These are phyloP conservation scores for Oreonectes daqikongensis DNA, from an alignment of 2,797 vertebrate species.

Conservation along the genomic window DNA sequence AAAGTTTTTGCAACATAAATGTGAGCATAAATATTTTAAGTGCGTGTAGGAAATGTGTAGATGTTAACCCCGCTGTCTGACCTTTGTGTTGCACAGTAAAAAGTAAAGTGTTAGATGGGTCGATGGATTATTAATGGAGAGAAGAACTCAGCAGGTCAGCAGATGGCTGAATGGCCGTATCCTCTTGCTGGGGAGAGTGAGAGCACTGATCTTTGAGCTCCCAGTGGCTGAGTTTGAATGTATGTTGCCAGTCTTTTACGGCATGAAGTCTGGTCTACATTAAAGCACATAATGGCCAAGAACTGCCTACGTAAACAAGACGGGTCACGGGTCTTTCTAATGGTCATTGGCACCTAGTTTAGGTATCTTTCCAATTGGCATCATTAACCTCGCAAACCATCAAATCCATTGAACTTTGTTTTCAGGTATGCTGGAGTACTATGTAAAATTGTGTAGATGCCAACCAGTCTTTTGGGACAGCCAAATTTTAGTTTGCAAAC, in stretches of 20 bases:
- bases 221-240: background rate
- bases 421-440: no score
- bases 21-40: background rate
- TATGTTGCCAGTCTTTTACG: background rate
- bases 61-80: conserved; percentile 1
- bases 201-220: background rate
- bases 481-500: background rate
- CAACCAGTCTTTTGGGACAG: background rate
- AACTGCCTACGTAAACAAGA: background rate
- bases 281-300: background rate
- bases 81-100: conserved; percentile 32
- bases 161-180: conserved; percentile 9
- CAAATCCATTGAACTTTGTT: no score
- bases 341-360: no score
- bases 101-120: conserved; percentile 42
- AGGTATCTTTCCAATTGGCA: no score
- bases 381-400: no score
- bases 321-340: background rate
- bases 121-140: conserved; percentile 65
- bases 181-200: background rate
- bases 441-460: background rate
- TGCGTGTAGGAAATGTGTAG: conserved; percentile 28
- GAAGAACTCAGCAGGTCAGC: conserved; percentile 24
- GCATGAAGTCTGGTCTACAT: background rate
- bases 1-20: conserved; percentile 1